phyloP scores from a whole-genome alignment of 2,797 vertebrate genomes.

The Coluber constrictor region DNA sequence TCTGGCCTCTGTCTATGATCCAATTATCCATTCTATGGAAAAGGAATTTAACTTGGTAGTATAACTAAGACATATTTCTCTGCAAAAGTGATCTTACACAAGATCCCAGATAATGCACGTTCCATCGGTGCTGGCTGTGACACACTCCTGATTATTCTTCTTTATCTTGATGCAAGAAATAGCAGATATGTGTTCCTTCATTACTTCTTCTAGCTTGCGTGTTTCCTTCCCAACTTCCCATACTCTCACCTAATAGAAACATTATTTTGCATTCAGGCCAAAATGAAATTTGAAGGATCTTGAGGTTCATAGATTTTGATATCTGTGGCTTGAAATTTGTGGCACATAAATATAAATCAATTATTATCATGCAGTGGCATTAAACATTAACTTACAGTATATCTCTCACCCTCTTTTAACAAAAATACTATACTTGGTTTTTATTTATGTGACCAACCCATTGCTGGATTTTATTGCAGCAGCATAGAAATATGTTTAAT shows the following conservation, averaged over 20 bases:
- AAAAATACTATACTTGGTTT: neutral
- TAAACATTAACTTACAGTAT: neutral
- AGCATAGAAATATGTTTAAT: neutral
- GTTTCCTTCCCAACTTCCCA: constrained; percentile 76
- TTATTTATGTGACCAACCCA: neutral
- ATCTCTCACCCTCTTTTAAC: neutral
- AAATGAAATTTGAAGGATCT: neutral
- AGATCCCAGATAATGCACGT: constrained; percentile 91
- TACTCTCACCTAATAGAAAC: constrained; percentile 74
- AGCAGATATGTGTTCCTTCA: constrained; percentile 81
- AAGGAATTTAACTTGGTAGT: neutral
- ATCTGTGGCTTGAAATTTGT: neutral
- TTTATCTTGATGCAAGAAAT: constrained; percentile 83
- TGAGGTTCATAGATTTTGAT: neutral
- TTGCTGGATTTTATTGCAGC: neutral
- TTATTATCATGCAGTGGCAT: neutral
- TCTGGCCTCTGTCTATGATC: neutral
- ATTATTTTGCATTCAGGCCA: neutral
- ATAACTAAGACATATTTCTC: neutral
- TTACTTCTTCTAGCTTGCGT: constrained; percentile 72
- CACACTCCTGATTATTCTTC: constrained; percentile 79
- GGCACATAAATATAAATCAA: neutral
- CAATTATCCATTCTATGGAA: neutral
- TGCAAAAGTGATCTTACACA: constrained; percentile 72
- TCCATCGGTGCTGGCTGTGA: constrained; percentile 83